These are phyloP conservation scores for Sinocyclocheilus rhinocerous DNA, from an alignment of 2,113 vertebrate species.

Conservation along the genomic window DNA sequence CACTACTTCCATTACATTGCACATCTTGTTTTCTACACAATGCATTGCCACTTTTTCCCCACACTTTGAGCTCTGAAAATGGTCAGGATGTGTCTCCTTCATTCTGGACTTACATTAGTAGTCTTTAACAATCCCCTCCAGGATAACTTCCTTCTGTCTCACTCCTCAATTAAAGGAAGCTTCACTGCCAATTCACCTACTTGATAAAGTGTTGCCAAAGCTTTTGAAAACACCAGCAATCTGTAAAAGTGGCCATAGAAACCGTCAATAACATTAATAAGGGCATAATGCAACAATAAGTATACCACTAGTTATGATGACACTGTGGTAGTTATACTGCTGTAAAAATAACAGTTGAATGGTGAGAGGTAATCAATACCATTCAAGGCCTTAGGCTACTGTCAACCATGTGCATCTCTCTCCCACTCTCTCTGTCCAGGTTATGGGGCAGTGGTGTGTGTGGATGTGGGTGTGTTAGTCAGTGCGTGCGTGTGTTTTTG, in stretches of 20 bases:
- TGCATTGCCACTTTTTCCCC: neutral
- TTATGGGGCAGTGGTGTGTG: slow-evolving; percentile 20
- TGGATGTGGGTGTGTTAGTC: slow-evolving; percentile 43
- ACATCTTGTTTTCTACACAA: neutral
- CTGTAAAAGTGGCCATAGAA: slow-evolving; percentile 21
- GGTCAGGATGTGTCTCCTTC: slow-evolving; percentile 39
- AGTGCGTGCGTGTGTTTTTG: slow-evolving; percentile 63
- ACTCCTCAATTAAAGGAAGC: slow-evolving; percentile 5
- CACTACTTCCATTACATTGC: neutral
- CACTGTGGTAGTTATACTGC: neutral
- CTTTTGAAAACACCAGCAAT: neutral
- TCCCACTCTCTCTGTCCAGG: slow-evolving; percentile 12
- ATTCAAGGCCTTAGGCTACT: slow-evolving; percentile 12
- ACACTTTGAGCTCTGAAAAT: slow-evolving; percentile 24
- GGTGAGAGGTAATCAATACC: slow-evolving; percentile 30
- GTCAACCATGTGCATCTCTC: neutral
- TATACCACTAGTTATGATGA: neutral
- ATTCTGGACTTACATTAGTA: slow-evolving; percentile 22
- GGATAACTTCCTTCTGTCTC: slow-evolving; percentile 47
- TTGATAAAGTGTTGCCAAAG: slow-evolving; percentile 12
- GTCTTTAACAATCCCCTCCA: slow-evolving; percentile 18
- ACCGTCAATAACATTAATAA: neutral
- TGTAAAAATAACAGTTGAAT: neutral
- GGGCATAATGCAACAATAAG: neutral
- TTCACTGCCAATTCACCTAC: slow-evolving; percentile 16